A percentile compares a stretch with the other conserved stretches of the same genome.
Conservation (phyloP, 2,797 vertebrate species). For the Pachyuromys duprasi region DNA sequence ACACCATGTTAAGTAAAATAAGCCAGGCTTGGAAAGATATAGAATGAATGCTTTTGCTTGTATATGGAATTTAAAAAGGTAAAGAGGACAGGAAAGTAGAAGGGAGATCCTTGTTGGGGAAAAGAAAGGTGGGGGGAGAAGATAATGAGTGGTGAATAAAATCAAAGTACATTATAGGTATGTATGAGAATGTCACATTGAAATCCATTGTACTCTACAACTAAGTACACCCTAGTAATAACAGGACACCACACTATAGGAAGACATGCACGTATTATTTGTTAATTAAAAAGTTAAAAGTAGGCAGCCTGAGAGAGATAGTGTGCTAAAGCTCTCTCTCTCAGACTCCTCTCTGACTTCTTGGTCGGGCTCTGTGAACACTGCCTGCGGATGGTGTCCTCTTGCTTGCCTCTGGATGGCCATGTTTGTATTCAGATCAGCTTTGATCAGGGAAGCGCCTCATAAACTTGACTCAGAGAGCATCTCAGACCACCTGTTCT, state of each 20-base stretch:
- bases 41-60: background rate
- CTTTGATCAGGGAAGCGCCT: background rate
- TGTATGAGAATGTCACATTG: background rate
- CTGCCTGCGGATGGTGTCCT: background rate
- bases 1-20: background rate
- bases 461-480: constrained; percentile 12
- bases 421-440: constrained; percentile 19
- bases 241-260: too few relatives aligned
- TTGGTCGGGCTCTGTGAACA: accelerated
- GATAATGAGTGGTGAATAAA: background rate
- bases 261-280: background rate
- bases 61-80: background rate
- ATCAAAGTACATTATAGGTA: background rate
- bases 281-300: background rate
- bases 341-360: background rate
- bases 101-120: background rate
- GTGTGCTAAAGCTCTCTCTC: too few relatives aligned
- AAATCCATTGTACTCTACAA: background rate
- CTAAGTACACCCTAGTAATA: background rate
- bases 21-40: background rate
- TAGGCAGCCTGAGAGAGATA: background rate
- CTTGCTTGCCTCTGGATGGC: background rate
- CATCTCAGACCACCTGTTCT: constrained; percentile 49
- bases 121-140: too few relatives aligned
- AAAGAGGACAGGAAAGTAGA: background rate